Evolutionary conservation across 2,113 vertebrate genomes (phyloP).

Genomic region (Seriola dumerili): DNA sequence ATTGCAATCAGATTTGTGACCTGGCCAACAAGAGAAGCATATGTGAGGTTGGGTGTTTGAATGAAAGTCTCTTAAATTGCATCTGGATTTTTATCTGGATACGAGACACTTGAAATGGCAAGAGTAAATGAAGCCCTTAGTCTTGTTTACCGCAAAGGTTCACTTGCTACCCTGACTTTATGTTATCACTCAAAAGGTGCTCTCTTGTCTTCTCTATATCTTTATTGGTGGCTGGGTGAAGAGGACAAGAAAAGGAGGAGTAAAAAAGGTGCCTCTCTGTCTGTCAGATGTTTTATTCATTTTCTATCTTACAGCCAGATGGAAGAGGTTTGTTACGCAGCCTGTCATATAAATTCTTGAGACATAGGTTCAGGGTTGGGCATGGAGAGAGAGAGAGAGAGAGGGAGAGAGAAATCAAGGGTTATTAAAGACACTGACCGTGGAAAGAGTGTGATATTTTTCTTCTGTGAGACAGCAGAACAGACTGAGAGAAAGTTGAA

Average conservation of each 20-base stretch:
- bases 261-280: conserved; percentile 64
- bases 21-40: not conserved
- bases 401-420: conserved; percentile 20
- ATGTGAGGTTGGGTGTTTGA: not conserved
- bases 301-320: conserved; percentile 67
- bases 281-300: conserved; percentile 77
- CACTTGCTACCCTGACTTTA: not conserved
- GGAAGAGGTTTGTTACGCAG: conserved; percentile 69
- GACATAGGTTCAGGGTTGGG: conserved; percentile 32
- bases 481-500: conserved; percentile 7
- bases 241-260: conserved; percentile 41
- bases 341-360: conserved; percentile 62
- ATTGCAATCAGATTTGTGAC: not conserved
- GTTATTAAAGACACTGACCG: conserved; percentile 35
- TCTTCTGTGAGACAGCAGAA: conserved; percentile 21
- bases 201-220: conserved; percentile 15
- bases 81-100: not conserved
- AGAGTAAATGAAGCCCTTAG: not conserved
- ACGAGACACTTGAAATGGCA: not conserved
- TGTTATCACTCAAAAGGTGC: conserved; percentile 6
- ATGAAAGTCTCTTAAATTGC: not conserved
- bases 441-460: conserved; percentile 45
- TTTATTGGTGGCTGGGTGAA: conserved; percentile 45
- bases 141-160: not conserved
- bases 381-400: conserved; percentile 13